Evolutionary conservation across 1,140 invertebrate species (phyloP).

Genomic region (Drosophila ogumai): DNA sequence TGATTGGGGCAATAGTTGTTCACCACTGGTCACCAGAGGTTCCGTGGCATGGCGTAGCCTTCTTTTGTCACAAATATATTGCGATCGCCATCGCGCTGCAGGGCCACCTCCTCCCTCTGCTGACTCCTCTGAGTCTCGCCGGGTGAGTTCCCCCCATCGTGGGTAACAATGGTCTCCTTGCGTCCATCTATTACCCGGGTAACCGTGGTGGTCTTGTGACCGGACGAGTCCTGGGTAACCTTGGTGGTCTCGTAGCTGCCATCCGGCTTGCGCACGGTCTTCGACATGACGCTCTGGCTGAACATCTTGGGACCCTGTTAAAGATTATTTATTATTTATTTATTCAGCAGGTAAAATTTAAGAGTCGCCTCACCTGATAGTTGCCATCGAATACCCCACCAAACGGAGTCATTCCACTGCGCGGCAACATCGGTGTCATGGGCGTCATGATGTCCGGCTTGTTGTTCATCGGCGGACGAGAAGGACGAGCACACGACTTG

Average conservation of each 20-base stretch:
- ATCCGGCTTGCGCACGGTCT: conserved; percentile 82
- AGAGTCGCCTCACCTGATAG: conserved; percentile 54
- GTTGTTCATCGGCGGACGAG: conserved; percentile 49
- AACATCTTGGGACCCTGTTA: conserved; percentile 80
- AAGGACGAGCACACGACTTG: conserved; percentile 16
- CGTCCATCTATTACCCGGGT: conserved; percentile 73
- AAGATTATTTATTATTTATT: not conserved
- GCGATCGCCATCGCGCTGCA: conserved; percentile 52
- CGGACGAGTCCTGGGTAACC: conserved; percentile 74
- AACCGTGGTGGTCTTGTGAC: conserved; percentile 80
- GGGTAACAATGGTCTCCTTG: conserved; percentile 68
- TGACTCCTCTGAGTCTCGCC: not conserved
- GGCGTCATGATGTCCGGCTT: conserved; percentile 78
- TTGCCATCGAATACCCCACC: conserved; percentile 80
- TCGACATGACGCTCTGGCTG: conserved; percentile 83
- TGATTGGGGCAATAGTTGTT: conserved; percentile 76
- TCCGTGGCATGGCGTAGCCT: conserved; percentile 84
- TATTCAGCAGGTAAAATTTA: fast-evolving
- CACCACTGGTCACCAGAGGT: conserved; percentile 85
- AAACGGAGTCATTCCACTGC: conserved; percentile 60
- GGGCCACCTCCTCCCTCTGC: not conserved
- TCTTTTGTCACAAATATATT: conserved; percentile 84
- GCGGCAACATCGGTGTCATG: conserved; percentile 74
- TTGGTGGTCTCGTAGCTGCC: conserved; percentile 81
- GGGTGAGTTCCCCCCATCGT: conserved; percentile 34